Evolutionary conservation across 2,888 invertebrate species (phyloP).

Genomic region (Drosophila ezoana): DNA sequence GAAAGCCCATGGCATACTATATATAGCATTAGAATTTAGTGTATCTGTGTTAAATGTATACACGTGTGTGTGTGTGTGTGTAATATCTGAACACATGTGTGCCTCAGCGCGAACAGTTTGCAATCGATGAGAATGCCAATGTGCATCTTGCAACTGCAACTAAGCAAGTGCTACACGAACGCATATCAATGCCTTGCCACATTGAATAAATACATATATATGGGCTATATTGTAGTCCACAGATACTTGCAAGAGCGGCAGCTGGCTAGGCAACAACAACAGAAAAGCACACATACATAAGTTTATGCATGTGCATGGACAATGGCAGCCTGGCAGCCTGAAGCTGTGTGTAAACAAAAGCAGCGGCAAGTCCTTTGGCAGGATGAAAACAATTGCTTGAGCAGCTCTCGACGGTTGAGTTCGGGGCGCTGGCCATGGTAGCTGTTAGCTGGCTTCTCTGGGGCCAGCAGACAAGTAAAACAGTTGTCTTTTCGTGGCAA

Average conservation of each 20-base stretch:
- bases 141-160: slow-evolving; percentile 29
- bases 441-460: slow-evolving; percentile 23
- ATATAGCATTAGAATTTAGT: too few species aligned
- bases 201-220: slow-evolving; percentile 29
- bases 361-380: slow-evolving; percentile 45
- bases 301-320: slow-evolving; percentile 1
- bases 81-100: not conserved
- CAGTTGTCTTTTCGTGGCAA: slow-evolving; percentile 25
- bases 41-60: too few species aligned
- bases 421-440: slow-evolving; percentile 4
- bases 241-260: slow-evolving; percentile 15
- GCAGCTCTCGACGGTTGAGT: slow-evolving; percentile 13
- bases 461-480: slow-evolving; percentile 34
- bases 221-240: slow-evolving; percentile 20
- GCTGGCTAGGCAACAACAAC: not conserved
- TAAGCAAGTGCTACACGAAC: slow-evolving; percentile 32
- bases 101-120: not conserved
- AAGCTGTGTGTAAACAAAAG: slow-evolving; percentile 68
- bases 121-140: slow-evolving; percentile 41
- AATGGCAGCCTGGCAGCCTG: slow-evolving; percentile 27
- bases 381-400: slow-evolving; percentile 49
- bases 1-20: too few species aligned
- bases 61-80: not conserved
- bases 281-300: slow-evolving; percentile 2
- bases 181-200: slow-evolving; percentile 51